Evolutionary conservation across 2,113 vertebrate genomes (phyloP), one percentile per base, ranked within the genome.

Genomic region (Alligator mississippiensis): DNA sequence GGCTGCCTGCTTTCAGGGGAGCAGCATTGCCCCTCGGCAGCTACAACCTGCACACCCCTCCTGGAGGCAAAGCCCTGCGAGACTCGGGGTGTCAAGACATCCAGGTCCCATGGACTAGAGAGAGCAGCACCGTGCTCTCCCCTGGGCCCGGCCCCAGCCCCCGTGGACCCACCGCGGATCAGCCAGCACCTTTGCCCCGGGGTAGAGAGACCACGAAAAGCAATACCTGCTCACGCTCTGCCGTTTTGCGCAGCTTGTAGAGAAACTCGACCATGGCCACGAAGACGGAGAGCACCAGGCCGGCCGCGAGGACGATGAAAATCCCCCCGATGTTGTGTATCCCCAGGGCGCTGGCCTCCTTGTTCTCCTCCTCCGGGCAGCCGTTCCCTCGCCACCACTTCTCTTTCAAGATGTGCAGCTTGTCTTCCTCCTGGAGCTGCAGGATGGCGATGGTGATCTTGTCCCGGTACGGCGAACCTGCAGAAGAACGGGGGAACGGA

Each of bases 371-470:
- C 94, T 99, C 99, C 1, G 99, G 98, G 77, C 99, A 99, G 93
- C 98, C 98, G 0, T 97, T 99, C 66, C 98, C 99, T 34, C 99
- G 98, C 99, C 99, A 99, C 99, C 99, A 99, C 93, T 99, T 99
- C 97, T 99, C 99, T 95, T 99, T 99, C 97, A 99, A 98, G 88
- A 99, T 98, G 55, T 99, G 99, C 58, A 99, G 98, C 96, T 99
- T 99, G 91, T 99, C 99, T 75, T 99, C 99, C 95, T 99, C 99
- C 97, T 99, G 98, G 80, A 99, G 98, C 97, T 99, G 99, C 16
- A 99, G 98, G 93, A 99, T 99, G 81, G 99, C 99, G 3, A 99
- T 99, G 97, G 98, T 99, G 97, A 99, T 98, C 98, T 99, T 99
- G 98, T 99, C 99, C 95, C 99, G 98, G 97, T 99, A 99, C 0